Evolutionary conservation across 2,113 vertebrate genomes (phyloP).

Genomic region (Uropsilus gracilis): DNA sequence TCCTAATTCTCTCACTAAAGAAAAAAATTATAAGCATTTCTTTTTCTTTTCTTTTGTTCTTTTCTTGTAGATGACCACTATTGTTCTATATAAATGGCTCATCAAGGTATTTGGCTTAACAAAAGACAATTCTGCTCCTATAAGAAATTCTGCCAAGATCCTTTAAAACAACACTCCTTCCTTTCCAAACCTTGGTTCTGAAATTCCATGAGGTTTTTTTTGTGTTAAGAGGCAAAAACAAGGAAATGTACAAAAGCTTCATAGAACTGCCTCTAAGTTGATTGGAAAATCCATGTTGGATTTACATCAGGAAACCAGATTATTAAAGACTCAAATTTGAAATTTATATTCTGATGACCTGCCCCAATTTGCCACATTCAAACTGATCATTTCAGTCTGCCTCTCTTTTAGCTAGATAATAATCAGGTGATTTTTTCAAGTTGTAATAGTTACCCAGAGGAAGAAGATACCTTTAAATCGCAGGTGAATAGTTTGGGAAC

Average conservation of each 20-base stretch:
- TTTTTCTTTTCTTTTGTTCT: not conserved
- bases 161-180: not conserved
- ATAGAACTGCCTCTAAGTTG: not conserved
- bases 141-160: conserved; percentile 51
- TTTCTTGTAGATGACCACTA: not conserved
- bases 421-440: not conserved
- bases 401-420: not conserved
- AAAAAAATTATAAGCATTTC: not conserved
- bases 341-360: not conserved
- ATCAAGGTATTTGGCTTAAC: conserved; percentile 11
- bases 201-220: not conserved
- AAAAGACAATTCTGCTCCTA: conserved; percentile 17
- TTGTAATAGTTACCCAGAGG: not conserved
- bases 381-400: not conserved
- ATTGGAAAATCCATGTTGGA: not conserved
- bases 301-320: not conserved
- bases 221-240: not conserved
- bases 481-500: not conserved
- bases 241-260: not conserved
- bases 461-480: conserved; percentile 3
- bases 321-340: not conserved
- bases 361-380: not conserved
- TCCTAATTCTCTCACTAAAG: not conserved
- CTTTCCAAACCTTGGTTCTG: not conserved
- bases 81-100: conserved; percentile 26